These are phyloP conservation scores for Helicolenus hilgendorfi DNA, from an alignment of 2,797 vertebrate genomes.

Conservation along the genomic window DNA sequence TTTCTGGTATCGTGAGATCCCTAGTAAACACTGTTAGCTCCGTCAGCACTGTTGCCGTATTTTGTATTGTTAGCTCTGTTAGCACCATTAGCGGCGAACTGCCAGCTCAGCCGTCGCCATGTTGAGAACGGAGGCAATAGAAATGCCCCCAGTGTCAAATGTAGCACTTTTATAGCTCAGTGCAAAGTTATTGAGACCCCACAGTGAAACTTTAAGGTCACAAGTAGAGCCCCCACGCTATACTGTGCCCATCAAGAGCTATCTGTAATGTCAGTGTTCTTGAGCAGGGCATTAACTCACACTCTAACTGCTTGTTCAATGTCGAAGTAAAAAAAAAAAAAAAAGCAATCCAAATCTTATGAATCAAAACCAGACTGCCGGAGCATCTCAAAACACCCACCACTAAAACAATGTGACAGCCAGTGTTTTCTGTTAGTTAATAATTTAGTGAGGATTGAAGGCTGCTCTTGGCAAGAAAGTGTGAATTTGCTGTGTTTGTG, in stretches of 20 bases:
- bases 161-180: neutral
- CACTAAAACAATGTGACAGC: conserved; percentile 70
- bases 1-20: too few relatives aligned
- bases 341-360: conserved; percentile 20
- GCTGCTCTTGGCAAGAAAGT: conserved; percentile 74
- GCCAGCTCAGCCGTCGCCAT: neutral
- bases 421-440: conserved; percentile 73
- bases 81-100: too few relatives aligned
- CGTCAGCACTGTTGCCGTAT: too few relatives aligned
- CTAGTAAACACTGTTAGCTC: too few relatives aligned
- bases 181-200: neutral
- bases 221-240: neutral
- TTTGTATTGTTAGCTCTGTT: too few relatives aligned
- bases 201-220: neutral
- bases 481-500: conserved; percentile 60
- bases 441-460: conserved; percentile 79
- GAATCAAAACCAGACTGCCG: conserved; percentile 44
- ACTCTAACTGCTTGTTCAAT: neutral
- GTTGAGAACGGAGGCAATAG: neutral
- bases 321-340: conserved; percentile 3
- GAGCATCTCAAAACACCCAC: conserved; percentile 62
- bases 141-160: neutral
- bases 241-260: neutral
- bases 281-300: neutral
- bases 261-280: neutral